Evolutionary conservation across 2,113 vertebrate species (phyloP), one percentile per base, ranked within the genome.

Genomic region (Catharus minimus): DNA sequence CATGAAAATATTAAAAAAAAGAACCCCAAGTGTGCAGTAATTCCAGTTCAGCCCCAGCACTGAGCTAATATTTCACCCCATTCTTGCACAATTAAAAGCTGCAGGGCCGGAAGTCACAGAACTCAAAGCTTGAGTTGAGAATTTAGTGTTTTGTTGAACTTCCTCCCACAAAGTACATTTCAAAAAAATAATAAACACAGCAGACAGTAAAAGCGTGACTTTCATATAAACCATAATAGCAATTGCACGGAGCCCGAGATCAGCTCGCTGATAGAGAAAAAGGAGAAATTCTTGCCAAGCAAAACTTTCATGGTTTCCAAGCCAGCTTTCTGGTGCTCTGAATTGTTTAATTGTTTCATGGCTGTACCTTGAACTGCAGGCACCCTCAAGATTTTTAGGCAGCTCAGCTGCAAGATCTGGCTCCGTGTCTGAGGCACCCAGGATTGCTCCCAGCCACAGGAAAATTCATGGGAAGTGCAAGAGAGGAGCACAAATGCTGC

Each of bases 131-230:
- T 2, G 5, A 78, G 36, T 8, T 66, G 36, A 92, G 79, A 91
- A 86, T 82, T 43, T 0, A 64, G 82, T 13, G 80, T 81, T 96
- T 90, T 92, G 82, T 79, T 92, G 72, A 93, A 95, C 96, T 95
- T 96, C 95, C 92, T 95, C 89, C 89, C 92, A 75, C 96, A 92
- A 95, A 93, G 92, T 23, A 82, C 91, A 55, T 89, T 74, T 60
- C 8, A 57, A 76, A 90, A 87, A 92, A 90, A 81, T 13, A 95
- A 93, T 57, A 95, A 94, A 95, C 95, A 90, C 26, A 74, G 36
- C 11, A 74, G 85, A 92, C 75, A 82, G 84, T 41, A 74, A 91
- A 91, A 93, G 89, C 53, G 27, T 83, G 68, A 92, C 92, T 91
- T 86, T 71, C 89, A 61, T 56, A 89, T 52, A 88, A 93, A 92